These are phyloP conservation scores for Catagonus wagneri DNA, from an alignment of 2,113 vertebrate genomes.

Conservation along the genomic window DNA sequence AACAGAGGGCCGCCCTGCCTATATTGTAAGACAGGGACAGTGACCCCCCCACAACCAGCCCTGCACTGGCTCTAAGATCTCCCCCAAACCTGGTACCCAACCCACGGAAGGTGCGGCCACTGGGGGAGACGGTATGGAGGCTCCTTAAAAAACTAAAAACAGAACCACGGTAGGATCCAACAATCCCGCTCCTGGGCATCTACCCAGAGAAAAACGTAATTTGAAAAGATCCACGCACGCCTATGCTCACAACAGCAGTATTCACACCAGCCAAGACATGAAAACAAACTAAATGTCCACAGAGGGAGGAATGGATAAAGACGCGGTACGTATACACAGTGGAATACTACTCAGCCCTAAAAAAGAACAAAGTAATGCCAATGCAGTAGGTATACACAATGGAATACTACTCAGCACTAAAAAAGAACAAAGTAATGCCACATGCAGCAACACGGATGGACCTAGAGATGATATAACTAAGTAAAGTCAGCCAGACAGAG, in stretches of 20 bases:
- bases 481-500: not conserved
- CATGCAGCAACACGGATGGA: fast-evolving
- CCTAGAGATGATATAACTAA: fast-evolving
- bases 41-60: fast-evolving
- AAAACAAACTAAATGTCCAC: not conserved
- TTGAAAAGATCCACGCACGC: not conserved
- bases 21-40: no score
- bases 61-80: not conserved
- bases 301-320: fast-evolving
- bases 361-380: fast-evolving
- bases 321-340: fast-evolving
- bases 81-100: not conserved
- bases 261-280: no score
- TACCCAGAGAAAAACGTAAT: no score
- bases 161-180: no score
- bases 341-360: fast-evolving
- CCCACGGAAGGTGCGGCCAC: no score
- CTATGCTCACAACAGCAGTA: not conserved
- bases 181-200: no score
- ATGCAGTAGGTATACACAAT: fast-evolving
- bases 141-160: no score
- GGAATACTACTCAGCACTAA: fast-evolving
- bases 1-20: fast-evolving
- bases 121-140: no score
- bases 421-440: fast-evolving